Percentiles rank a stretch among this genome's conserved stretches.
These are phyloP conservation scores for Narcine bancroftii DNA, from an alignment of 2,113 vertebrate species.

Conservation along the genomic window DNA sequence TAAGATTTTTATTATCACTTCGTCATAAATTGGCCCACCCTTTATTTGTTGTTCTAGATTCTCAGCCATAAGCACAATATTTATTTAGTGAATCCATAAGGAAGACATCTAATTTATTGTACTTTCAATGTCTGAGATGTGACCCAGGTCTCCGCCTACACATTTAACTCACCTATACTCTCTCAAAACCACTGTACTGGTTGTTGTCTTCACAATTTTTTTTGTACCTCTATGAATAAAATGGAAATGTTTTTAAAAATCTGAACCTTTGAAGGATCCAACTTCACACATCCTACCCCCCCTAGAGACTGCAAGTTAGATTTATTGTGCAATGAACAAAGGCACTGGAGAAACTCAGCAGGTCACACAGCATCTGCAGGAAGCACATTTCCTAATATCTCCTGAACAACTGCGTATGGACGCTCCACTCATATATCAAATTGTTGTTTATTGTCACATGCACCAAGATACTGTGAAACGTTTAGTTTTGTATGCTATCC, in stretches of 20 bases:
- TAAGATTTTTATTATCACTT: too few species aligned
- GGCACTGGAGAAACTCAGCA: too few species aligned
- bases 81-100: background rate
- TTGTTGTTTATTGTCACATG: too few species aligned
- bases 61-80: too few species aligned
- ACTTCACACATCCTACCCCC: slow-evolving; percentile 1
- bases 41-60: too few species aligned
- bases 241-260: background rate
- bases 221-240: background rate
- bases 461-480: too few species aligned
- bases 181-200: background rate
- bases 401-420: background rate
- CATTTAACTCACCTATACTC: background rate
- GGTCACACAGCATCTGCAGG: too few species aligned
- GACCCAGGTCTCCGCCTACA: background rate
- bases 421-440: background rate
- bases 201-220: background rate
- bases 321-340: too few species aligned
- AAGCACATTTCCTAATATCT: background rate
- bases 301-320: background rate
- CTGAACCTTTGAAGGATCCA: background rate
- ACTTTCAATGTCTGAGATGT: background rate
- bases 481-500: too few species aligned
- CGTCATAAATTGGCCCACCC: too few species aligned
- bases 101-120: background rate